Evolutionary conservation across 2,797 vertebrate genomes (phyloP), one percentile per base, ranked within the genome.

Genomic region (Aselliscus stoliczkanus): DNA sequence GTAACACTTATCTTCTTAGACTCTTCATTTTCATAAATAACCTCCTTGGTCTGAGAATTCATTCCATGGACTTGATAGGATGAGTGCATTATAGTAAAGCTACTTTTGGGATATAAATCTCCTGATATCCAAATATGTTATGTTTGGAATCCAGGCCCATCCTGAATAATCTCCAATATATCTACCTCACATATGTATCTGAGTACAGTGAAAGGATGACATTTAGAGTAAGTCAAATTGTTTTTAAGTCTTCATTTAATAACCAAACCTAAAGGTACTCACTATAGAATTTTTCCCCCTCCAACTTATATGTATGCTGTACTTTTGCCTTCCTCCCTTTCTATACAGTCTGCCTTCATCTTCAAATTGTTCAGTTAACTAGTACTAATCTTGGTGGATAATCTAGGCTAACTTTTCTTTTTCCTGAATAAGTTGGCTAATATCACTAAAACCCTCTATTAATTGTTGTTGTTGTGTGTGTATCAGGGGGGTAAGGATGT

Each of bases 191-290:
- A 65, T 18, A 88, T 39, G 5, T 31, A 29, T 65, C 31, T 70
- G 44, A 64, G 0, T 6, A 4, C 8, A 62, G 5, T 37, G 34
- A 50, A n/a, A 77, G 31, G 27, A 25, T 77, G 5, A 64, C 64
- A 34, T 60, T 92, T n/a, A 37, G 73, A 77, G 88, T 56, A 58
- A 56, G 10, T 67, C 42, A 93, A 76, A 69, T 87, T 52, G 52
- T 54, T 82, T 52, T 96, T 60, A 47, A 15, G 1, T 60, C 62
- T 39, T 37, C n/a, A 62, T 29, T 58, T 39, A 75, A 31, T 23
- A 56, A 69, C 2, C 10, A 39, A 58, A 50, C n/a, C 34, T 88
- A 29, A 92, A 92, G 77, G 34, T 23, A 58, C 10, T 62, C 20
- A 64, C 27, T 7, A 13, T 70, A n/a, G 6, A 34, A 31, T 37